Conservation (phyloP, 1,140 invertebrate genomes). For the Drosophila rufa region DNA sequence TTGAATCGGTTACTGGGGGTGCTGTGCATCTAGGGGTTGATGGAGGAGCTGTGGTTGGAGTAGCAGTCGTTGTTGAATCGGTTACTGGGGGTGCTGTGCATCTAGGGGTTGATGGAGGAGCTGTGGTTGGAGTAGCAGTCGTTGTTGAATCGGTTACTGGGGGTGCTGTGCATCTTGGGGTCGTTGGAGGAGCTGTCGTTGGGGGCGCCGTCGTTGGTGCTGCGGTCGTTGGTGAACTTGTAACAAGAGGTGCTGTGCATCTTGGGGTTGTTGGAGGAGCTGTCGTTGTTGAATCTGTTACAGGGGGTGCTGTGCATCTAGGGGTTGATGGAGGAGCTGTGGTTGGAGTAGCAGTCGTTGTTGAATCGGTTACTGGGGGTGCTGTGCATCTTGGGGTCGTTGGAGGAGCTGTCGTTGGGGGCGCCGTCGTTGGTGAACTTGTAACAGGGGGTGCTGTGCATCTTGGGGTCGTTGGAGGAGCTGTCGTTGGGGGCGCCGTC, state of each 20-base stretch:
- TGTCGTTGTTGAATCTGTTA: no score
- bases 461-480: slow-evolving; percentile 1
- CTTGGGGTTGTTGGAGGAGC: no score
- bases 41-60: background rate
- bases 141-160: background rate
- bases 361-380: no score
- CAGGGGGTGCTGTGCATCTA: no score
- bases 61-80: background rate
- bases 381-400: no score
- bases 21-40: background rate
- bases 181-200: no score
- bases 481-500: background rate
- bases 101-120: background rate
- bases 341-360: no score
- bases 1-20: background rate
- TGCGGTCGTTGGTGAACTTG: no score
- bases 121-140: background rate
- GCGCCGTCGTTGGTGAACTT: background rate
- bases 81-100: background rate
- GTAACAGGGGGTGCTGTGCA: background rate
- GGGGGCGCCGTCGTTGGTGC: no score
- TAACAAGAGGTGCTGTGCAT: no score
- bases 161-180: background rate
- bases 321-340: no score
- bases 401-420: background rate